These are phyloP conservation scores for Diaphora mendica DNA, from an alignment of 2,888 invertebrate genomes.

Conservation along the genomic window DNA sequence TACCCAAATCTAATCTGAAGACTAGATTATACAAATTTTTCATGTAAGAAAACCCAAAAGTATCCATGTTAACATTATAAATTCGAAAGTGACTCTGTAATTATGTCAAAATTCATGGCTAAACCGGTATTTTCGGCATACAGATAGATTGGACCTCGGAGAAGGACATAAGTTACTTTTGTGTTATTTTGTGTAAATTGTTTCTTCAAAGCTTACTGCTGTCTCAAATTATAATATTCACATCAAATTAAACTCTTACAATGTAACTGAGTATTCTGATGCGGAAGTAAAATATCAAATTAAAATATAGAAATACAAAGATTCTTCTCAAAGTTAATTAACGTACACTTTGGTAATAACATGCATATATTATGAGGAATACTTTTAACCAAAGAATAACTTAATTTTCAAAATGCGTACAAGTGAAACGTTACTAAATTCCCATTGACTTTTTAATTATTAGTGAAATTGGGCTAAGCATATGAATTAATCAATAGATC, in stretches of 20 bases:
- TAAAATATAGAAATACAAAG: not conserved
- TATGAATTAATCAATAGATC: not conserved
- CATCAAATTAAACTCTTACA: not conserved
- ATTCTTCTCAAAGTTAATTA: not conserved
- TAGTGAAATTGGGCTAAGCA: not conserved
- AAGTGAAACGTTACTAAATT: not conserved
- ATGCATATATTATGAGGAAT: not conserved
- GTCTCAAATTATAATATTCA: not conserved
- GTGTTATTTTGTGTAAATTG: not conserved
- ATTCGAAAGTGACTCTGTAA: no score
- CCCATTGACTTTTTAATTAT: constrained; percentile 1
- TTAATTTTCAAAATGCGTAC: not conserved
- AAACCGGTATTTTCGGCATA: no score
- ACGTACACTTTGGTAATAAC: not conserved
- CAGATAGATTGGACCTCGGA: no score
- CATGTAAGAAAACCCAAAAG: no score
- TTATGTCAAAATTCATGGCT: no score
- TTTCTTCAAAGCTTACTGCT: not conserved
- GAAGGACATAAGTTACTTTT: no score
- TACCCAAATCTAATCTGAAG: not conserved
- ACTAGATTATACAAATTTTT: no score
- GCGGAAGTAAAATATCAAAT: not conserved
- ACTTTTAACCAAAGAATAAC: not conserved
- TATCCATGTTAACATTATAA: no score
- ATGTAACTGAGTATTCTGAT: not conserved